These are phyloP conservation scores for Anorthoa munda DNA, from an alignment of 2,888 invertebrate genomes.

Conservation along the genomic window DNA sequence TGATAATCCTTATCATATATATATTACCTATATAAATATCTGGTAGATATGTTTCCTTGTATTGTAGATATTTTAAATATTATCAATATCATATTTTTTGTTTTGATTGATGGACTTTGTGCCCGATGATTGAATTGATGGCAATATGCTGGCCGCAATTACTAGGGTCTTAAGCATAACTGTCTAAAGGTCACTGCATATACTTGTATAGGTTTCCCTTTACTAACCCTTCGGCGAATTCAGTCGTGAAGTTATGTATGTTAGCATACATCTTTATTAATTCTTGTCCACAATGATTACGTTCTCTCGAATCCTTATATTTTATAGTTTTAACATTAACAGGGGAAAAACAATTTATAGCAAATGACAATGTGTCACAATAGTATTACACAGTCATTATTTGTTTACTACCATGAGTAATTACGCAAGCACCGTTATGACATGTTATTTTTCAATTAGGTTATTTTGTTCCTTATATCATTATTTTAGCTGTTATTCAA, in stretches of 20 bases:
- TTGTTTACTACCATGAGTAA: constrained; percentile 1
- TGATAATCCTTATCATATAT: neutral
- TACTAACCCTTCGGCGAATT: too few relatives aligned
- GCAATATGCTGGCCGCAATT: too few relatives aligned
- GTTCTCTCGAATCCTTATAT: neutral
- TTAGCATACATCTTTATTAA: neutral
- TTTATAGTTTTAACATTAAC: neutral
- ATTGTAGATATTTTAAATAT: neutral
- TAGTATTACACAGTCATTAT: constrained; percentile 16
- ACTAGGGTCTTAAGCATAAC: too few relatives aligned
- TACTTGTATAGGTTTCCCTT: too few relatives aligned
- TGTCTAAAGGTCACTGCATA: too few relatives aligned
- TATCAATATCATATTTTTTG: neutral
- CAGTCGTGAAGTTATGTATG: too few relatives aligned
- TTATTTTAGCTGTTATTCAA: neutral
- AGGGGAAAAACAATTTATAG: constrained; percentile 10
- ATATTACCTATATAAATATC: neutral
- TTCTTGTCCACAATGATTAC: neutral
- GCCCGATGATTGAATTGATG: too few relatives aligned
- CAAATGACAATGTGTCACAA: constrained; percentile 10
- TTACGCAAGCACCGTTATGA: neutral
- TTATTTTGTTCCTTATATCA: neutral
- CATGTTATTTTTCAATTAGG: constrained; percentile 18
- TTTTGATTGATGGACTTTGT: neutral
- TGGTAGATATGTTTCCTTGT: neutral